Evolutionary conservation across 2,113 vertebrate genomes (phyloP).

Genomic region (Apteryx owenii): DNA sequence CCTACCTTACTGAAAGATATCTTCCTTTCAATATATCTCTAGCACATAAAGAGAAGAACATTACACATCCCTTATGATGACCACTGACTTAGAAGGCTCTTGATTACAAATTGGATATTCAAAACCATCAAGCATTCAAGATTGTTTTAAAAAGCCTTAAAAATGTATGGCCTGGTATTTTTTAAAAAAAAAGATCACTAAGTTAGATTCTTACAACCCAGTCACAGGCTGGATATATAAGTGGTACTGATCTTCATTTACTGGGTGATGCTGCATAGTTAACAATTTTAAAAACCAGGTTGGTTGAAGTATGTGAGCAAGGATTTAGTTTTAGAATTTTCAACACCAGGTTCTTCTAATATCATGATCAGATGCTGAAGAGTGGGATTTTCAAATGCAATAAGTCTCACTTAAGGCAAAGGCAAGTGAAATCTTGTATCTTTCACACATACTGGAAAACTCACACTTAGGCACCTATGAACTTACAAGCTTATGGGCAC

Average conservation of each 20-base stretch:
- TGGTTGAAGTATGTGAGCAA: background rate
- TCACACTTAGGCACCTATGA: background rate
- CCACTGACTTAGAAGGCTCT: background rate
- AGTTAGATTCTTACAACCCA: background rate
- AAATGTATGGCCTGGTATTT: background rate
- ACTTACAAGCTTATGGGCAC: background rate
- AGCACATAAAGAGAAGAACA: background rate
- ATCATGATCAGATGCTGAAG: background rate
- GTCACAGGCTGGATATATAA: background rate
- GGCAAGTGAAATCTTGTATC: background rate
- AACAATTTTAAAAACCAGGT: background rate
- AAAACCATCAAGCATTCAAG: background rate
- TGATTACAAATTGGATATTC: background rate
- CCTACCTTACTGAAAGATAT: background rate
- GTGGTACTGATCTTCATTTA: background rate
- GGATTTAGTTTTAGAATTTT: background rate
- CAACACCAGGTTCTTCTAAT: background rate
- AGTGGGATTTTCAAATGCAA: background rate
- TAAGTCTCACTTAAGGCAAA: background rate
- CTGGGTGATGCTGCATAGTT: background rate
- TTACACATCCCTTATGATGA: background rate
- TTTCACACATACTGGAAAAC: background rate
- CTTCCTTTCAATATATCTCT: background rate
- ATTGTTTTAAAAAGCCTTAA: slow-evolving; percentile 16
- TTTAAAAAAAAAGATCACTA: background rate